These are phyloP conservation scores for Sarcophaga peregrina DNA, from an alignment of 1,140 invertebrate genomes.

Conservation along the genomic window DNA sequence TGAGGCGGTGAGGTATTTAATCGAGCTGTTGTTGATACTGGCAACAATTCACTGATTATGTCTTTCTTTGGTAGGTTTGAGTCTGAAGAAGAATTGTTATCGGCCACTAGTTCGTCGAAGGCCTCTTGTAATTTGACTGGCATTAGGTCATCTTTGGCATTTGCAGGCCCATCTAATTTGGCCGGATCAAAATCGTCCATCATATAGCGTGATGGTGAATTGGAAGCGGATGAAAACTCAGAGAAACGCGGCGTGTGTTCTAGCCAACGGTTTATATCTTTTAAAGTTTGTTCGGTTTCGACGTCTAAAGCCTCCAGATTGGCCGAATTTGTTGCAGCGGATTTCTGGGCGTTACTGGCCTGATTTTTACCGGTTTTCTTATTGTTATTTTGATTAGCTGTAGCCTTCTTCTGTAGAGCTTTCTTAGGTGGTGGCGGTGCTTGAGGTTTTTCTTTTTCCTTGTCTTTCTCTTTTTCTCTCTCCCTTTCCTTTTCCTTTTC, in stretches of 20 bases:
- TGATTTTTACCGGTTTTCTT: slow-evolving; percentile 38
- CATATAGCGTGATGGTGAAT: slow-evolving; percentile 74
- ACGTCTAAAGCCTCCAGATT: slow-evolving; percentile 81
- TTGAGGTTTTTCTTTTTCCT: slow-evolving; percentile 48
- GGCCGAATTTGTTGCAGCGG: slow-evolving; percentile 48
- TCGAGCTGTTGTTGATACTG: slow-evolving; percentile 3
- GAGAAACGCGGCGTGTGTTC: slow-evolving; percentile 82
- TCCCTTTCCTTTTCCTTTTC: background rate
- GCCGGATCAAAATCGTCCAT: slow-evolving; percentile 69
- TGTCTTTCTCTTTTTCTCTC: background rate
- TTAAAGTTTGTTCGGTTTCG: slow-evolving; percentile 84
- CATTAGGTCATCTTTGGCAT: slow-evolving; percentile 58
- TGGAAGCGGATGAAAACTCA: slow-evolving; percentile 78
- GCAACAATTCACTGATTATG: slow-evolving; percentile 52
- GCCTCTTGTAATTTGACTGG: slow-evolving; percentile 60
- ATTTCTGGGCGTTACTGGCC: background rate
- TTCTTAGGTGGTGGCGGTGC: slow-evolving; percentile 58
- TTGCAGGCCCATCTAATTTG: slow-evolving; percentile 59
- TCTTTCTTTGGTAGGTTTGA: slow-evolving; percentile 44
- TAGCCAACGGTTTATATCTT: slow-evolving; percentile 89
- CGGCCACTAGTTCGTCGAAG: slow-evolving; percentile 57
- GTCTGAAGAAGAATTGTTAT: slow-evolving; percentile 46
- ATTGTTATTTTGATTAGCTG: slow-evolving; percentile 50
- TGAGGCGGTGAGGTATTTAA: slow-evolving; percentile 54
- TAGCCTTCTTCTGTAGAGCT: slow-evolving; percentile 44